Base-by-base conservation (phyloP, 23 tunicate species). In the Trididemnum miniatum region DNA sequence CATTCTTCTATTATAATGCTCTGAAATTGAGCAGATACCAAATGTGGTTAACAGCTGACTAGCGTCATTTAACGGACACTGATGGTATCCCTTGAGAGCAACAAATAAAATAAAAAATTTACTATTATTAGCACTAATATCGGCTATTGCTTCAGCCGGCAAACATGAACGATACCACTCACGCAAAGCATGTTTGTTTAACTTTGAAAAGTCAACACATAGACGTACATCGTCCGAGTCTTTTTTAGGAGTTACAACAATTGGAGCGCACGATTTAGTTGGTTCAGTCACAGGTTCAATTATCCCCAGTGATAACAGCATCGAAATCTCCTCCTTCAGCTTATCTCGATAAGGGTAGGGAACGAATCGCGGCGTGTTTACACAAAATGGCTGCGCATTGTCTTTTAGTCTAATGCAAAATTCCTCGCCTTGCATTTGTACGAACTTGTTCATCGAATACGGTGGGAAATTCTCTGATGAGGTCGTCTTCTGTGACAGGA, bases 11-110 rank as follows among this genome's bases (percentile, higher is more conserved):
- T 63, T 63, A 26, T 63, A 63, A 26, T 63, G 69, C 28, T 63
- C 69, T 63, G 69, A 63, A 15, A 63, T 63, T 20, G 69, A 63
- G 69, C 69, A 63, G 7, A 63, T 63, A 26, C 69, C 69, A 24
- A 69, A 69, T 7, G 40, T 33, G 39, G 76, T 69, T n/a, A 69
- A 32, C 12, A 69, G 23, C 38, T 69, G 76, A 31, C 76, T 69
- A 4, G 30, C 38, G 9, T 31, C 23, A n/a, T 69, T 38, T 29
- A 69, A 31, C 20, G 7, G 44, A 31, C 76, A 71, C 31, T 71
- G 40, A 31, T 71, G 20, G 76, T 34, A 71, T 3, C 39, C 39
- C 15, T 34, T 71, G 18, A 71, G 12, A 31, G 44, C 76, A 20
- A 7, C 76, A 9, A 34, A 27, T 7, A 71, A 4, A 4, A 27